Evolutionary conservation across 2,888 invertebrate species (phyloP).

Genomic region (Cosmia trapezina): DNA sequence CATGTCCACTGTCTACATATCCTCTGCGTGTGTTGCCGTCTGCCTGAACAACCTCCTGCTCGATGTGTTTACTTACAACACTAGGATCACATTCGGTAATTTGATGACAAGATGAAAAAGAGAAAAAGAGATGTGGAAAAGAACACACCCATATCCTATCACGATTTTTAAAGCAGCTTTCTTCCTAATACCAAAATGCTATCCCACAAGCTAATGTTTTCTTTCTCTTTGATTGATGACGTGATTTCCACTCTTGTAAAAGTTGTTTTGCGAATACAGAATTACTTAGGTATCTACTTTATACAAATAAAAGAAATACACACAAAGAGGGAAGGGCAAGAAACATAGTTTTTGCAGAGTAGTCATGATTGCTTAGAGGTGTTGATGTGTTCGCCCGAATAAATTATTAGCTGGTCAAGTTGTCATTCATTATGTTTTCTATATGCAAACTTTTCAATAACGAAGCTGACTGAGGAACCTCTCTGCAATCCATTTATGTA

Average conservation of each 20-base stretch:
- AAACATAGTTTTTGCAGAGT: not conserved
- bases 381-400: not conserved
- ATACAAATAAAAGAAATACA: not conserved
- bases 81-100: conserved; percentile 96
- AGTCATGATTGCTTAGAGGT: not conserved
- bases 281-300: too few relatives aligned
- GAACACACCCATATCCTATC: not conserved
- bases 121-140: not conserved
- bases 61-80: conserved; percentile 94
- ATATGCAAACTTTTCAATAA: not conserved
- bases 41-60: conserved; percentile 96
- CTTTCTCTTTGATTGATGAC: not conserved
- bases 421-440: not conserved
- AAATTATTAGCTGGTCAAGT: not conserved
- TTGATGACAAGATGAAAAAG: not conserved
- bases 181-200: not conserved
- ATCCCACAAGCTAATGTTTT: not conserved
- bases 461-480: not conserved
- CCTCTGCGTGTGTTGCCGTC: conserved; percentile 97
- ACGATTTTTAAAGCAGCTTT: not conserved
- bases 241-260: conserved; percentile 1
- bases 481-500: not conserved
- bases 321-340: not conserved
- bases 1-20: conserved; percentile 97
- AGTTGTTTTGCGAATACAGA: not conserved